These are phyloP conservation scores for Neoscelio sp. DNA, from an alignment of 2,888 invertebrate genomes.

Conservation along the genomic window DNA sequence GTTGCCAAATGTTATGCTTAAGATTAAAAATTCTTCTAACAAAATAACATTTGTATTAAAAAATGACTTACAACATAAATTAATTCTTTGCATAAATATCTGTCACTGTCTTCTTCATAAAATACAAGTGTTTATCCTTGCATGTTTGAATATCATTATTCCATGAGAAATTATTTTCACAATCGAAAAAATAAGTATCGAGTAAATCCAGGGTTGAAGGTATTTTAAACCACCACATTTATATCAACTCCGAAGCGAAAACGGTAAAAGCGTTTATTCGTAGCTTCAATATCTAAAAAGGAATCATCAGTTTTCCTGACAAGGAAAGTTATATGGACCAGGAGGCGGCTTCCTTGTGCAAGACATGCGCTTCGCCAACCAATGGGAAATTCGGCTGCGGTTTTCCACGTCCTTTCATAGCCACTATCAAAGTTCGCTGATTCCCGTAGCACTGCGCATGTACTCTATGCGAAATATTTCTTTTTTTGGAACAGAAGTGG, in stretches of 20 bases:
- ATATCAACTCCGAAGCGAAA: slow-evolving; percentile 38
- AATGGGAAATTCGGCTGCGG: slow-evolving; percentile 42
- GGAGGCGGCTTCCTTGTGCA: slow-evolving; percentile 62
- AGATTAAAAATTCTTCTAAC: too few relatives aligned
- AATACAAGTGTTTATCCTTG: too few relatives aligned
- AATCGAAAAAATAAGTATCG: not conserved
- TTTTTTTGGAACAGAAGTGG: slow-evolving; percentile 47
- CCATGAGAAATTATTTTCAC: too few relatives aligned
- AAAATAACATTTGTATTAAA: too few relatives aligned
- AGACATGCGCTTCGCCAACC: slow-evolving; percentile 65
- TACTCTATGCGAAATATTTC: not conserved
- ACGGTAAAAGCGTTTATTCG: slow-evolving; percentile 75
- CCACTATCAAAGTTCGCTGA: slow-evolving; percentile 33
- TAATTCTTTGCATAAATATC: too few relatives aligned
- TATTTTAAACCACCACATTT: slow-evolving; percentile 15
- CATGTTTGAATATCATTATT: too few relatives aligned
- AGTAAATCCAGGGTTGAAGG: not conserved
- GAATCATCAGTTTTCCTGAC: slow-evolving; percentile 76
- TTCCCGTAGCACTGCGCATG: slow-evolving; percentile 24
- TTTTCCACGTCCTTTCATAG: slow-evolving; percentile 40
- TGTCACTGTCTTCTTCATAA: too few relatives aligned
- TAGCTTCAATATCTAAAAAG: slow-evolving; percentile 70
- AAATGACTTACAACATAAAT: too few relatives aligned
- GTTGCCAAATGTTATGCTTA: too few relatives aligned
- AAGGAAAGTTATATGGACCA: slow-evolving; percentile 49